phyloP scores from a whole-genome alignment of 1,140 invertebrate genomes.

The Proctacanthus coquilletti region DNA sequence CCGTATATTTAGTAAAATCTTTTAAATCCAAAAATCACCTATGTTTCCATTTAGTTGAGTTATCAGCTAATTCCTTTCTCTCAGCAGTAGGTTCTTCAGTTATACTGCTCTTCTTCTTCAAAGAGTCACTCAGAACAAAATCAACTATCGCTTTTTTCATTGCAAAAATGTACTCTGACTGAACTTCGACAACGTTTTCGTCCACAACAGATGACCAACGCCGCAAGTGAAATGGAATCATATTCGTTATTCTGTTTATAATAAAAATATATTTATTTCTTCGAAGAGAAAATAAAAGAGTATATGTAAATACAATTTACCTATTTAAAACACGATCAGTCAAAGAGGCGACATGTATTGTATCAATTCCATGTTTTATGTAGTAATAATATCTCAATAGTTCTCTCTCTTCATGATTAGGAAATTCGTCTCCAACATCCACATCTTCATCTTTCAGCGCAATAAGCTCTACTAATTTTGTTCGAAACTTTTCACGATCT shows the following conservation, averaged over 20 bases:
- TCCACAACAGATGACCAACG: constrained; percentile 40
- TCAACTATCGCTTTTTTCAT: constrained; percentile 81
- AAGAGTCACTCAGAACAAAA: constrained; percentile 68
- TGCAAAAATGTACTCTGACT: constrained; percentile 64
- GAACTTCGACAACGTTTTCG: constrained; percentile 43
- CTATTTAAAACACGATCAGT: constrained; percentile 40
- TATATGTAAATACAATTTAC: constrained; percentile 19
- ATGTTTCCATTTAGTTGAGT: constrained; percentile 26
- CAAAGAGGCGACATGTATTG: constrained; percentile 68
- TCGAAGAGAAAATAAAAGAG: background rate
- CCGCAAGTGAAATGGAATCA: constrained; percentile 36
- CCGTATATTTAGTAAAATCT: too few relatives aligned
- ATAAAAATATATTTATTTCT: too few relatives aligned
- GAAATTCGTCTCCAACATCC: constrained; percentile 28
- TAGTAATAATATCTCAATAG: constrained; percentile 78
- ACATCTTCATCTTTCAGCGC: constrained; percentile 32
- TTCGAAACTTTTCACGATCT: constrained; percentile 67
- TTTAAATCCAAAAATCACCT: too few relatives aligned
- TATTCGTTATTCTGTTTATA: constrained; percentile 29
- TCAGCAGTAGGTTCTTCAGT: constrained; percentile 15
- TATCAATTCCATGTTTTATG: constrained; percentile 74
- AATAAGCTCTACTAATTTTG: constrained; percentile 58
- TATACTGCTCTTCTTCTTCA: constrained; percentile 4
- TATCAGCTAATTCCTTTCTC: constrained; percentile 37
- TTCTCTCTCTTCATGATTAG: constrained; percentile 46